phyloP scores from a whole-genome alignment of 1,140 invertebrate genomes.

The Nasonia longicornis region DNA sequence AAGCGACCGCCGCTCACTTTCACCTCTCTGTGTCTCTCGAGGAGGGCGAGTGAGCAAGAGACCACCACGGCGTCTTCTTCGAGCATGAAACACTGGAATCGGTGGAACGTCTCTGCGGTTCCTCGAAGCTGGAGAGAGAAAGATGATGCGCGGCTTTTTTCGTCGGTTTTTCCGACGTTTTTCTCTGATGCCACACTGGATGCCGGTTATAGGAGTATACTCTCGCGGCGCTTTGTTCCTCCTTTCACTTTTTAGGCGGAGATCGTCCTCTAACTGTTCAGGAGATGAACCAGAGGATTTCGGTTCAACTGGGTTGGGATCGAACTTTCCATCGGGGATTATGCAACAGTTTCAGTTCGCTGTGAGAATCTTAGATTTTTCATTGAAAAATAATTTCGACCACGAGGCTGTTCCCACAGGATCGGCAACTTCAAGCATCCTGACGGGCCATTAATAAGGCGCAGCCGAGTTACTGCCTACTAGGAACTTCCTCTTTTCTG shows the following conservation, averaged over 20 bases:
- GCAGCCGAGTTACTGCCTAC: background rate
- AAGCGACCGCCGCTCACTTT: conserved; percentile 2
- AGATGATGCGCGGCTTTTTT: conserved; percentile 7
- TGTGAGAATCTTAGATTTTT: no score
- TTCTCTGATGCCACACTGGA: background rate
- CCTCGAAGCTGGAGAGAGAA: background rate
- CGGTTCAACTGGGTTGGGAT: background rate
- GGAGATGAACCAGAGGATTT: background rate
- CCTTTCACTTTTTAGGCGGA: conserved; percentile 36
- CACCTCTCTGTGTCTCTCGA: background rate
- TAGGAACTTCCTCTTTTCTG: background rate
- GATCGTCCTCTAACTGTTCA: background rate
- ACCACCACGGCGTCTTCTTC: background rate
- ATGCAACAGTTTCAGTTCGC: background rate
- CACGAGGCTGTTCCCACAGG: no score
- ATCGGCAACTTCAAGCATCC: background rate
- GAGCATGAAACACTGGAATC: background rate
- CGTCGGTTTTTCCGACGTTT: background rate
- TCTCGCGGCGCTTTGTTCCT: background rate
- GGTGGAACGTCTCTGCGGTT: background rate
- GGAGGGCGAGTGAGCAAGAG: background rate
- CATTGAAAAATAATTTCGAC: no score
- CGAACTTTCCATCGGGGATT: background rate
- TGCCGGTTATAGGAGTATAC: background rate
- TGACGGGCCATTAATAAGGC: background rate